A percentile compares a stretch with the other conserved stretches of the same genome.
phyloP scores from a whole-genome alignment of 2,113 vertebrate genomes.

The Xiphophorus couchianus region DNA sequence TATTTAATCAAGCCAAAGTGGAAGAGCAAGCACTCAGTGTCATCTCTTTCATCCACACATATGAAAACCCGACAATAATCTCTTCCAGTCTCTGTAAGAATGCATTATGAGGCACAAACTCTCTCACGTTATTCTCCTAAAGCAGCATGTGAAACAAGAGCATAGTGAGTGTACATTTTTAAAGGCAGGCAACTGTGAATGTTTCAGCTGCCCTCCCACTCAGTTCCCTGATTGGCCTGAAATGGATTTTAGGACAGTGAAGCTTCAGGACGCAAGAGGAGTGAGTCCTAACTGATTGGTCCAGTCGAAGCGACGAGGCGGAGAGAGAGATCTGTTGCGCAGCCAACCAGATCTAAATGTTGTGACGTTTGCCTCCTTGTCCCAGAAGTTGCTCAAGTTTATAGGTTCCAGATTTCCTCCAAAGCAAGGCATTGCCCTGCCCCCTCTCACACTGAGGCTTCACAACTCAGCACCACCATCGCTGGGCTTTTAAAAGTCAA shows the following conservation, averaged over 20 bases:
- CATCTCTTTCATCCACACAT: conserved; percentile 33
- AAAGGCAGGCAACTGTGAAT: conserved; percentile 69
- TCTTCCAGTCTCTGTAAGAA: conserved; percentile 23
- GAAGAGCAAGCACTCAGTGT: neutral
- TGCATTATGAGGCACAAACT: conserved; percentile 22
- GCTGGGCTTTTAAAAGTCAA: conserved; percentile 24
- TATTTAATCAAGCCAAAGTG: conserved; percentile 23
- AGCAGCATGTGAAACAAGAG: conserved; percentile 63
- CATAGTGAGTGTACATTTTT: conserved; percentile 73
- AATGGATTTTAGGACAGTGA: conserved; percentile 47
- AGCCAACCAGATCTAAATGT: conserved; percentile 81
- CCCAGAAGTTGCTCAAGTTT: conserved; percentile 84
- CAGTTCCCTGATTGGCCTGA: conserved; percentile 69
- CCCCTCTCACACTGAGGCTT: conserved; percentile 43
- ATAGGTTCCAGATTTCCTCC: conserved; percentile 91
- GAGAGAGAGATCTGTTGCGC: conserved; percentile 68
- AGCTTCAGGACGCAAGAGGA: conserved; percentile 69
- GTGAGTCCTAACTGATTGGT: conserved; percentile 57
- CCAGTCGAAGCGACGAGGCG: conserved; percentile 63
- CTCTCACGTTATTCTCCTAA: conserved; percentile 34
- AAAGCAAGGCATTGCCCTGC: conserved; percentile 61
- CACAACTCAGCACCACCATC: conserved; percentile 43
- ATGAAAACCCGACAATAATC: conserved; percentile 21
- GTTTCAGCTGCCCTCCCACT: conserved; percentile 68
- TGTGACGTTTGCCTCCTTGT: conserved; percentile 77